Base-by-base conservation (phyloP, 2,797 vertebrate species). In the Bovichtus variegatus region DNA sequence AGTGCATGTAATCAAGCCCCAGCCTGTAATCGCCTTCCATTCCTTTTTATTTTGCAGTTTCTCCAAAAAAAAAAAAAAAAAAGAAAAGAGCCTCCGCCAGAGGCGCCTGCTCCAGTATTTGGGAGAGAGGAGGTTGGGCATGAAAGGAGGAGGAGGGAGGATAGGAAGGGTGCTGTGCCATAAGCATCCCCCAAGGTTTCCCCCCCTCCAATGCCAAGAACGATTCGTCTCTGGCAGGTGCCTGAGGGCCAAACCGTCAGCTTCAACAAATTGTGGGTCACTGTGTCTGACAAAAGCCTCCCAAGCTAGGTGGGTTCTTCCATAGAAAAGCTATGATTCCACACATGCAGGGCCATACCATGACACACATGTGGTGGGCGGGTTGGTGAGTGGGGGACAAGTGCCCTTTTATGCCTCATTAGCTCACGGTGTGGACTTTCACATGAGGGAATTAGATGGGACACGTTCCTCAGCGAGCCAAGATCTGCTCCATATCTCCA, bases 1-100 rank as follows among this genome's bases (percentile, higher is more conserved):
- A 91, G 90, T 84, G 91, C 91, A 92, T 92, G 92, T 93, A 93
- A 93, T 94, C 90, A 93, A 92, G 90, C 83, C 88, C 78, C 84
- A 83, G 91, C 84, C 85, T 93, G 87, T 93, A 92, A 93, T 94
- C 90, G 93, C 85, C 83, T 84, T 85, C 82, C 76, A 90, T 86
- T 92, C 78, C 86, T 89, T 92, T 90, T 90, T 87, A 91, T 92
- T n/a, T 91, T 93, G 80, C 85, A 88, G 76, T 91, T 91, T 92
- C 80, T 87, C 88, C n/a, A n/a, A n/a, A n/a, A n/a, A n/a, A n/a
- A 85, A 83, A n/a, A n/a, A n/a, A n/a, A n/a, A n/a, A n/a, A n/a
- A n/a, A n/a, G 34, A 86, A 83, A 80, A 76, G 80, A 76, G 64
- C 74, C 53, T 67, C 80, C 79, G 75, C 81, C 70, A 69, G 61